Evolutionary conservation across 37 sponge, comb jelly and placozoan species (phyloP), one percentile per base, ranked within the genome.

Genomic region (Halisarca cf. caerulea): DNA sequence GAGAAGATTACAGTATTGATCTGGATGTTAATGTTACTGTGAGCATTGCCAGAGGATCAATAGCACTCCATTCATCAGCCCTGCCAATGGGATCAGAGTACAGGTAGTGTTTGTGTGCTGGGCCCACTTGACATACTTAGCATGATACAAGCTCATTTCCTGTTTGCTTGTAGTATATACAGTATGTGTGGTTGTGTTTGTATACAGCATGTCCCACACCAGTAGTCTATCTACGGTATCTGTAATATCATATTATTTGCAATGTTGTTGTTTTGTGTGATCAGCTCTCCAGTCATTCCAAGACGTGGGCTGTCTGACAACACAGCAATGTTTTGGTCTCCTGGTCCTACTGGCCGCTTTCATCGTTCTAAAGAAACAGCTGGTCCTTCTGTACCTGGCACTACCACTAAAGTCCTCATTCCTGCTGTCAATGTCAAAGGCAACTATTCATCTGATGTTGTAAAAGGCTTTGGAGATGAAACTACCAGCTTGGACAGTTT

Each of bases 21-120:
- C n/a, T 93, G 27, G 90, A 93, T 34, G 62, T 93, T 9, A 85
- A 89, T 61, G 62, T 93, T 11, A 86, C 90, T 18, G 51, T 93
- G 0, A 87, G 75, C 42, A 79, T 93, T 39, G 93, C 89, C 45
- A 82, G 89, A 83, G 93, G 93, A 35, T 73, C 72, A 20, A 43
- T 93, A 11, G 51, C 11, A 47, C 51, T 47, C 51, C 51, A 47
- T 47, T 47, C 51, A 47, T 47, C 51, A 47, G 6, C 51, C 51
- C 11, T 47, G 11, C 51, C 51, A n/a, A n/a, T n/a, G n/a, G n/a
- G n/a, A 11, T 14, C 9, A 11, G 69, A 27, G 69, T 66, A n/a
- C 18, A 66, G 17, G 18, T 66, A 9, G 11, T 23, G 23, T 9
- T 66, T 11, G 23, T 39, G 23, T 9, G 57, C 57, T 54, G 17